Evolutionary conservation across 2,797 vertebrate species (phyloP), one percentile per base, ranked within the genome.

Genomic region (Alectoris magna): DNA sequence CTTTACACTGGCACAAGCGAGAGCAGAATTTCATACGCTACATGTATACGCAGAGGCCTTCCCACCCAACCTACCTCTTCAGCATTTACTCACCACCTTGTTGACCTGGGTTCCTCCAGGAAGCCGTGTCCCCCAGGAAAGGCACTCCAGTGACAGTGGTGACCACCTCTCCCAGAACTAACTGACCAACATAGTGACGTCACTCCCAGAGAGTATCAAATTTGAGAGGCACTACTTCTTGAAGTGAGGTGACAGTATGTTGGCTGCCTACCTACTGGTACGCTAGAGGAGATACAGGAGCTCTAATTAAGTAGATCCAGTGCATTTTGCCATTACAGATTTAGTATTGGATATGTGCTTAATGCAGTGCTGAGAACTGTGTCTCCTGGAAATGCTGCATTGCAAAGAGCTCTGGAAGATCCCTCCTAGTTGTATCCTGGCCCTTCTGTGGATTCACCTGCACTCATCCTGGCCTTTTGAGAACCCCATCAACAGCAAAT

Each of bases 61-160:
- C 82, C 84, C 7, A 84, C 88, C 95, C 95, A 91, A 97, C 97
- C 97, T 97, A 97, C 97, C 97, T 97, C 96, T 94, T 93, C 84
- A 92, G 66, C 66, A 95, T 91, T 95, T 97, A 97, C 97, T 97
- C 96, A 97, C 96, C 97, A 96, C 94, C 79, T 1, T 84, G 96
- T 94, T 43, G 96, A 82, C 92, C 94, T 90, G 94, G 91, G 88
- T 97, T 90, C 91, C 88, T 96, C 90, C 97, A 96, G 93, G 94
- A 96, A 96, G 94, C 84, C 91, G 91, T 95, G 94, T 94, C 93
- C 87, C 95, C 88, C 94, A 95, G 91, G 78, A 96, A 95, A 96
- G 93, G 92, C 93, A 94, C 90, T 97, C 88, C 93, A 92, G 91
- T 93, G 93, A 93, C 63, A 6, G 95, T 93, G 91, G 88, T 93